Evolutionary conservation across 2,113 vertebrate species (phyloP), one percentile per base, ranked within the genome.

Genomic region (Nerophis lumbriciformis): DNA sequence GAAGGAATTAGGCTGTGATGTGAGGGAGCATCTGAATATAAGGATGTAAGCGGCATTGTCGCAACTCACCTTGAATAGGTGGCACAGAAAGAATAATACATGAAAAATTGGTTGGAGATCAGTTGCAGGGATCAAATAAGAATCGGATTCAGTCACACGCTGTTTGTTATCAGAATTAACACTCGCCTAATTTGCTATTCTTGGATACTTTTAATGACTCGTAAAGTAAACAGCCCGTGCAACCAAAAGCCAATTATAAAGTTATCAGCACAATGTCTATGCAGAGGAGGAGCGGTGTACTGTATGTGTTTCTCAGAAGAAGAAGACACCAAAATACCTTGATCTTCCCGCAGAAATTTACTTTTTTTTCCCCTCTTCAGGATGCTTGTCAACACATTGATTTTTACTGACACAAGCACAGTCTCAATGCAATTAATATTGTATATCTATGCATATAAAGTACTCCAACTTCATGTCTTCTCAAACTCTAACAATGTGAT

Each of bases 131-230:
- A 88, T 83, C 80, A 86, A 81, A 89, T 59, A 73, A 59, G 56
- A 83, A 72, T 73, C 65, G 4, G 54, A 77, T 81, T 76, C 75
- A 78, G 81, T 71, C 68, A 63, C 66, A 62, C 69, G 38, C 56
- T 88, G 84, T 88, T 89, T 88, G 84, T 85, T 87, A 87, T 80
- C 72, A 16, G 85, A 83, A 88, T 88, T 84, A 89, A 84, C 85
- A 80, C 54, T 80, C 80, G 82, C 80, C 84, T 89, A 88, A 90
- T 90, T 89, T 88, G 77, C 89, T 90, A 90, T 90, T 90, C 88
- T 89, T 88, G 85, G 90, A 82, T 80, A 74, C 79, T 88, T 89
- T 90, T 91, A 90, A 90, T 90, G 89, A 89, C 89, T 83, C 75
- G 81, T 56, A 56, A 69, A 65, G 87, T 82, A 90, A 91, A 89